phyloP scores from a whole-genome alignment of 2,797 vertebrate species.

The Myotis myotis region DNA sequence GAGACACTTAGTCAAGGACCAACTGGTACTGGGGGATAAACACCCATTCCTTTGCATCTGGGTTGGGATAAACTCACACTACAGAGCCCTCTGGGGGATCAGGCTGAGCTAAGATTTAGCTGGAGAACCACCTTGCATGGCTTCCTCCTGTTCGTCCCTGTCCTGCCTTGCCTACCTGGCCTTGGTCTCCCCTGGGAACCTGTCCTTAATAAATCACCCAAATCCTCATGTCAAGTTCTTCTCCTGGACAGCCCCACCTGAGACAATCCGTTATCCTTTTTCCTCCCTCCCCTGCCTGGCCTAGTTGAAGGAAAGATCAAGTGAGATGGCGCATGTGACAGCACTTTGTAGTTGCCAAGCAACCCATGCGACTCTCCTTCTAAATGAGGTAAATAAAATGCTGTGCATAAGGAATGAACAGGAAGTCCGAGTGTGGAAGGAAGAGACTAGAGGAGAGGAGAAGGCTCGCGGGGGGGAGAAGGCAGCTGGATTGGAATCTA shows the following conservation, averaged over 20 bases:
- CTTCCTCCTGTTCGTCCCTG: background rate
- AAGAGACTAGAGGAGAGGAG: background rate
- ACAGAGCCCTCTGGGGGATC: background rate
- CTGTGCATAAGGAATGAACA: background rate
- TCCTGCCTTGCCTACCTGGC: background rate
- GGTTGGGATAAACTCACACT: background rate
- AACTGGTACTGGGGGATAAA: background rate
- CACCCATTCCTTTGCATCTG: background rate
- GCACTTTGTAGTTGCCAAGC: background rate
- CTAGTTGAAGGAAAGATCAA: background rate
- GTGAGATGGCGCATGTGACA: background rate
- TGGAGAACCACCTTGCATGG: background rate
- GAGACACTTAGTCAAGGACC: constrained; percentile 23
- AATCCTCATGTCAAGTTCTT: background rate
- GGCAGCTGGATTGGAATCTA: background rate
- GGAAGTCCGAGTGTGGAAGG: background rate
- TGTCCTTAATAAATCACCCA: background rate
- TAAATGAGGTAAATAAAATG: background rate
- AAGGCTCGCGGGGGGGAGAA: background rate
- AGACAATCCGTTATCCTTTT: background rate
- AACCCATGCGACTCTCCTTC: background rate
- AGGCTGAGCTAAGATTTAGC: constrained; percentile 1
- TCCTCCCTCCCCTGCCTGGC: background rate
- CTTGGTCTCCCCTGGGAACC: background rate
- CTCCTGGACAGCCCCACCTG: background rate